A percentile compares a stretch with the other conserved stretches of the same genome.
These are phyloP conservation scores for Meghimatium bilineatum DNA, from an alignment of 2,888 invertebrate genomes.

Conservation along the genomic window DNA sequence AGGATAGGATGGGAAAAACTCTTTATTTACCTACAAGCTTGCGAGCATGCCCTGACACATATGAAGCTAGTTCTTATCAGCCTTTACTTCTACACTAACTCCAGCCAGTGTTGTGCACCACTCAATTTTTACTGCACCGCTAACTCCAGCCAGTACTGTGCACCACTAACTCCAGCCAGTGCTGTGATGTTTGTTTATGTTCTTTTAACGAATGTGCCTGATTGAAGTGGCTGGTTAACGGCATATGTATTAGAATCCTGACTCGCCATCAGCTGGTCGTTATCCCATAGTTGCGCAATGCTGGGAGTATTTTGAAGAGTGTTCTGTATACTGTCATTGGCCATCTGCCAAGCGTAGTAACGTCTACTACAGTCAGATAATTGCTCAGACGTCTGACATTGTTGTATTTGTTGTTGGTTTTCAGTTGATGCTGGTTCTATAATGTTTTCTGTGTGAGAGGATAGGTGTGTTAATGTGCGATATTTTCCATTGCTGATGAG, in stretches of 20 bases:
- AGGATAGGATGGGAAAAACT: too few relatives aligned
- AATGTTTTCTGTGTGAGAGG: background rate
- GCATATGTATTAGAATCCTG: background rate
- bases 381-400: background rate
- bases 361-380: constrained; percentile 41
- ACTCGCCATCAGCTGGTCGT: constrained; percentile 1
- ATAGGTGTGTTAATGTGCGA: background rate
- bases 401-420: background rate
- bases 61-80: too few relatives aligned
- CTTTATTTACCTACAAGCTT: too few relatives aligned
- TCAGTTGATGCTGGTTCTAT: background rate
- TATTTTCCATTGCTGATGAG: background rate
- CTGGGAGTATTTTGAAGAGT: constrained; percentile 51
- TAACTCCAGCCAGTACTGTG: too few relatives aligned
- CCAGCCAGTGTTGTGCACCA: too few relatives aligned
- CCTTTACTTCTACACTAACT: too few relatives aligned
- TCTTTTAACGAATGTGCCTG: background rate
- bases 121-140: too few relatives aligned
- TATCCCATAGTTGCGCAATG: constrained; percentile 57
- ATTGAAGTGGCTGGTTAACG: background rate
- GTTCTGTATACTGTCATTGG: constrained; percentile 50
- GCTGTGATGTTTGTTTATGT: background rate
- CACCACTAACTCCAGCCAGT: too few relatives aligned
- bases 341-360: constrained; percentile 57
- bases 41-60: too few relatives aligned